These are phyloP conservation scores for Enoplosus armatus DNA, from an alignment of 2,797 vertebrate genomes.

Conservation along the genomic window DNA sequence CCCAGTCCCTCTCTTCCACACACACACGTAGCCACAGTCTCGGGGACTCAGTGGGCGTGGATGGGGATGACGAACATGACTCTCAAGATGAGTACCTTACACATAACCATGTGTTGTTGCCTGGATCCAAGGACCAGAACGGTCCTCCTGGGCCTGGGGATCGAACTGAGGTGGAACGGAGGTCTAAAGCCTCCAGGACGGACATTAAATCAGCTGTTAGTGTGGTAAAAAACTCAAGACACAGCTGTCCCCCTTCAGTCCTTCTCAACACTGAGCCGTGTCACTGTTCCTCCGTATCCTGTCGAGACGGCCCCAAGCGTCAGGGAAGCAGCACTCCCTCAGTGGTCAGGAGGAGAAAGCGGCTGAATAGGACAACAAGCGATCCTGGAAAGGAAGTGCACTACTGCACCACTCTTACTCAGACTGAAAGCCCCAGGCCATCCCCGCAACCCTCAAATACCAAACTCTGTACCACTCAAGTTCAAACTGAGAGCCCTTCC, in stretches of 20 bases:
- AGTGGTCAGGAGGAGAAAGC: conserved; percentile 77
- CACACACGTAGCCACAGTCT: conserved; percentile 82
- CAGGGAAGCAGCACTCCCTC: conserved; percentile 80
- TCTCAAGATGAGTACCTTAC: conserved; percentile 80
- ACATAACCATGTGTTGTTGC: conserved; percentile 69
- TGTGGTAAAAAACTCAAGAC: conserved; percentile 71
- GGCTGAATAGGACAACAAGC: conserved; percentile 80
- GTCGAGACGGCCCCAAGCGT: conserved; percentile 76
- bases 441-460: conserved; percentile 55
- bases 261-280: conserved; percentile 69
- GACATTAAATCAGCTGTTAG: conserved; percentile 75
- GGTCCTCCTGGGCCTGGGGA: conserved; percentile 58
- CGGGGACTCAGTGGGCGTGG: conserved; percentile 75
- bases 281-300: conserved; percentile 67
- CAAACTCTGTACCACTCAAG: conserved; percentile 74
- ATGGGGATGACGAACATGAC: conserved; percentile 80
- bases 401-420: conserved; percentile 78
- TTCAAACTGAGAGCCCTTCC: conserved; percentile 73
- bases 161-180: conserved; percentile 65
- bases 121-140: conserved; percentile 67
- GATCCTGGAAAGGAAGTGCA: conserved; percentile 84
- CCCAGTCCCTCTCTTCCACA: conserved; percentile 74
- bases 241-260: conserved; percentile 75
- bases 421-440: conserved; percentile 73
- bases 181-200: conserved; percentile 71